Percentiles rank a stretch among this genome's conserved stretches.
Conservation (phyloP, 2,113 vertebrate genomes). For the Theristicus caerulescens region DNA sequence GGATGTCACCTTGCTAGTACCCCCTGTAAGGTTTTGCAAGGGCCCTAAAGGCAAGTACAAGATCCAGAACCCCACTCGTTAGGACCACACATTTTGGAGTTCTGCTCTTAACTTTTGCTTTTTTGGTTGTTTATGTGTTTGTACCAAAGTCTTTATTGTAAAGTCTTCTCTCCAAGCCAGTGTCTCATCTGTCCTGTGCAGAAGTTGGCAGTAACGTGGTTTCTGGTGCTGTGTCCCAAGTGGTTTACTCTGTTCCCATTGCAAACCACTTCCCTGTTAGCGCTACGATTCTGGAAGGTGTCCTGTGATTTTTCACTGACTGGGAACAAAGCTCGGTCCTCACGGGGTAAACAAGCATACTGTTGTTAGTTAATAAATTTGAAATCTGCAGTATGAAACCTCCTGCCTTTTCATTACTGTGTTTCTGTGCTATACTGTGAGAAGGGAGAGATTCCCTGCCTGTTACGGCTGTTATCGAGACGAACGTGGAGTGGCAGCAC, state of each 20-base stretch:
- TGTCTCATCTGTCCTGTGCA: neutral
- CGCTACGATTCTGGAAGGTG: neutral
- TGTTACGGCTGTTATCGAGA: neutral
- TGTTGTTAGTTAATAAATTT: slow-evolving; percentile 1
- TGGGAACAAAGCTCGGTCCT: neutral
- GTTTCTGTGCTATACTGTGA: neutral
- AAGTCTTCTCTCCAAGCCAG: neutral
- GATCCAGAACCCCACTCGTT: neutral
- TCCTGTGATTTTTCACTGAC: neutral
- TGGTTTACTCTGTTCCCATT: neutral
- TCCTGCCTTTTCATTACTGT: neutral
- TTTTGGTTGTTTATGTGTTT: neutral
- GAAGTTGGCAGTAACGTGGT: neutral
- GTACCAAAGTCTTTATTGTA: neutral
- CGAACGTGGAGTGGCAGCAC: neutral
- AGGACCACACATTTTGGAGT: neutral
- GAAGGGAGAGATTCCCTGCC: neutral
- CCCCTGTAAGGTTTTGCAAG: neutral
- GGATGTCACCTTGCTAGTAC: neutral
- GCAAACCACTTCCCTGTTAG: neutral
- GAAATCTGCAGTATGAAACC: neutral
- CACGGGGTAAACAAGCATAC: neutral
- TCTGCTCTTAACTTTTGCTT: neutral
- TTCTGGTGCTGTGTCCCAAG: neutral
- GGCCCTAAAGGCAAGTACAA: neutral